Evolutionary conservation across 2,113 vertebrate species (phyloP), one percentile per base, ranked within the genome.

Genomic region (Polypterus senegalus): DNA sequence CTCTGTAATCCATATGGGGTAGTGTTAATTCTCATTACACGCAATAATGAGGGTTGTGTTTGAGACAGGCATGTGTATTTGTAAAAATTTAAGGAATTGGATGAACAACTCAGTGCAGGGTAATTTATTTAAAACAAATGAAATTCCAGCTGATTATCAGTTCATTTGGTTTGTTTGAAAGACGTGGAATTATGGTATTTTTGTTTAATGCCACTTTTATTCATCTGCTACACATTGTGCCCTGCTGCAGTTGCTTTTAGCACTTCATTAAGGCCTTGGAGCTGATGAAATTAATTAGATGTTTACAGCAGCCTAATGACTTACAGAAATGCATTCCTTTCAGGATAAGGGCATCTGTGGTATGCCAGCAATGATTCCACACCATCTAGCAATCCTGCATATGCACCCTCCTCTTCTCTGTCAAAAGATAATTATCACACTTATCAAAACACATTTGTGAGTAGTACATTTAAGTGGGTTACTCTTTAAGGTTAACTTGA

Each of bases 401-500:
- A 8, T 43, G 56, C 27, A n/a, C 10, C 5, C 27, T 45, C n/a
- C 27, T 27, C 27, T 58, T 3, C 9, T 27, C 56, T 58, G 5
- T 4, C 43, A 58, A 45, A 58, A 44, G 56, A 45, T 43, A 44
- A 45, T 58, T 58, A 58, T 58, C 56, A 58, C 43, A 58, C 56
- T 58, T 11, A n/a, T 27, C 5, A 11, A 11, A 58, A 45, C 43
- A 58, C 44, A 46, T 10, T 6, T 55, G 43, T 55, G 43, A 55
- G 54, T 27, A 55, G 54, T 27, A 10, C 43, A 45, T 43, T 58
- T 58, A 7, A 58, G 56, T 45, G 56, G 3, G 56, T 58, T 58
- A 58, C 56, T 58, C 27, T 46, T 58, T 74, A 83, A 84, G 86
- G 86, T 84, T 83, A 84, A 77, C 75, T 73, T 82, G 79, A 82